These are phyloP conservation scores for Brachyhypopomus gauderio DNA, from an alignment of 2,113 vertebrate genomes.

Conservation along the genomic window DNA sequence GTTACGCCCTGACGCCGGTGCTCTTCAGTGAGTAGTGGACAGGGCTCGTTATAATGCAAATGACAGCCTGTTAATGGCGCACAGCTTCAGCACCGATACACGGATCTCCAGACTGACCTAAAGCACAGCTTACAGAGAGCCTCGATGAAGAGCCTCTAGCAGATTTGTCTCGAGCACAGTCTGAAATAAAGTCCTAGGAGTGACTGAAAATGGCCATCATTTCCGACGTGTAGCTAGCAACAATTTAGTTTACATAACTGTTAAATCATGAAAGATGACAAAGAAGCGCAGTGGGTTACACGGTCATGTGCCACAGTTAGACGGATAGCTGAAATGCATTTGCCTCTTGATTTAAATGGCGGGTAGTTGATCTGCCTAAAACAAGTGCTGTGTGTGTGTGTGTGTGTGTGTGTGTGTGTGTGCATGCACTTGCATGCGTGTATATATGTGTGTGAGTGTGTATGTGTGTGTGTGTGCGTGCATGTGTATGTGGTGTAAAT, in stretches of 20 bases:
- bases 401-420: constrained; percentile 13
- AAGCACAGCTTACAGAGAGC: background rate
- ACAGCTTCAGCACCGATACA: no score
- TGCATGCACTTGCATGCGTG: background rate
- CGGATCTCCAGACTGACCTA: no score
- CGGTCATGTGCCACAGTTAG: constrained; percentile 22
- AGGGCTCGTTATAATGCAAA: background rate
- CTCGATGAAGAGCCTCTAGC: background rate
- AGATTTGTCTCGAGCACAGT: background rate
- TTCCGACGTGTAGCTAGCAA: background rate
- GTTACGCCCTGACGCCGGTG: no score
- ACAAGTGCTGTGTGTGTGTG: constrained; percentile 3
- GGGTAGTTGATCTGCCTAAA: constrained; percentile 4
- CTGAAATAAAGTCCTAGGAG: background rate
- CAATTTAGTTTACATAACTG: constrained; percentile 24
- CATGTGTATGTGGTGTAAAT: no score
- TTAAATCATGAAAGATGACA: constrained; percentile 15
- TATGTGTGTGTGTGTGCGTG: no score
- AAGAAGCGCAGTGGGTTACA: constrained; percentile 16
- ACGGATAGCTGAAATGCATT: constrained; percentile 17
- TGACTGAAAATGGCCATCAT: constrained; percentile 5
- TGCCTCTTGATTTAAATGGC: constrained; percentile 10
- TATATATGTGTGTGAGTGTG: no score
- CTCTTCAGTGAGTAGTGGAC: background rate
- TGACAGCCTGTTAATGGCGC: no score